Evolutionary conservation across 1,140 invertebrate genomes (phyloP), one percentile per base, ranked within the genome.

Genomic region (Philaenus spumarius): DNA sequence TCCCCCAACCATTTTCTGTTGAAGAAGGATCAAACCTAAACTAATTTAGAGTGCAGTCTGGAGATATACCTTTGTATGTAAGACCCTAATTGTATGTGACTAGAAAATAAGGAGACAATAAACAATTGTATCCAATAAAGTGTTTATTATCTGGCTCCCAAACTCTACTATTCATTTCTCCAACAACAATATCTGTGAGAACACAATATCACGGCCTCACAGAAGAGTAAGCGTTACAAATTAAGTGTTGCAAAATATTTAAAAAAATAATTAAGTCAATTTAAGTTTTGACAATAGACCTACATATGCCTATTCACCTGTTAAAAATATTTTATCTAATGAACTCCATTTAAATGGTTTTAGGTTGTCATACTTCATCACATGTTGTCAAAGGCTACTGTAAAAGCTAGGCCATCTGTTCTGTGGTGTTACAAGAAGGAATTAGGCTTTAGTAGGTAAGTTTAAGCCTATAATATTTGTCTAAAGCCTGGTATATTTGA

Each of bases 401-500:
- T 98, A 0, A 95, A 95, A 77, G 83, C 93, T 0, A 80, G 95
- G 57, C 96, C 97, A 9, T 85, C 83, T 37, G 93, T 98, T 0
- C 73, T 99, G 17, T 99, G 97, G 97, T 99, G 97, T 72, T 99
- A 99, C 72, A 99, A 99, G 74, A 98, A 93, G 69, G 89, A 95
- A 76, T 76, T 99, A 69, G 86, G 93, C 66, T 92, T 99, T 66
- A 96, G 87, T 71, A 90, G 87, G 85, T 89, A 76, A 51, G 30
- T n/a, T n/a, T n/a, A n/a, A n/a, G n/a, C n/a, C n/a, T n/a, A n/a
- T n/a, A n/a, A n/a, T n/a, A n/a, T n/a, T n/a, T n/a, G n/a, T n/a
- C n/a, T n/a, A n/a, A n/a, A n/a, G n/a, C n/a, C n/a, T n/a, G n/a
- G n/a, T n/a, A n/a, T n/a, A n/a, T n/a, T n/a, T n/a, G n/a, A n/a